These are phyloP conservation scores for Rhabdornis inornatus DNA, from an alignment of 2,113 vertebrate species.

Conservation along the genomic window DNA sequence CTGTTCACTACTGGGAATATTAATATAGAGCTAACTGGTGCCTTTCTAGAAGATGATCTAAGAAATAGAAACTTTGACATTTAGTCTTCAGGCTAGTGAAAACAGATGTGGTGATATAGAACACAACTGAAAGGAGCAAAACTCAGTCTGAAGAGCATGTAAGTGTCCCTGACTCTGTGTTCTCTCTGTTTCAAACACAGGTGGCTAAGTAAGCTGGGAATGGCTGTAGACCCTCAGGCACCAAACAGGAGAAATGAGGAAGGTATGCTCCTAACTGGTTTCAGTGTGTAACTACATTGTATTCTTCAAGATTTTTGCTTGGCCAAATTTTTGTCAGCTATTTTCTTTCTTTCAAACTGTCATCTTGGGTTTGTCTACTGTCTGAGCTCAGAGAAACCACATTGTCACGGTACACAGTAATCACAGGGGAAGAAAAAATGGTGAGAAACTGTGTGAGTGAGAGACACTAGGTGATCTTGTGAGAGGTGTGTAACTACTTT, in stretches of 20 bases:
- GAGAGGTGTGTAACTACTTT: neutral
- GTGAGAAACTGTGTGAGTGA: neutral
- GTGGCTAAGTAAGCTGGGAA: constrained; percentile 93
- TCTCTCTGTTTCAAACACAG: constrained; percentile 69
- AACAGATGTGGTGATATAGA: neutral
- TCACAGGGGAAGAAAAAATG: neutral
- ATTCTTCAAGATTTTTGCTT: neutral
- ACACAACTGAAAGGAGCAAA: neutral
- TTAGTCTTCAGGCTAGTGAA: neutral
- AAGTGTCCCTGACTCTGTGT: neutral
- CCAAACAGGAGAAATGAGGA: constrained; percentile 69
- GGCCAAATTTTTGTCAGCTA: neutral
- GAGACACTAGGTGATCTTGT: neutral
- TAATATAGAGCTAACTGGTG: neutral
- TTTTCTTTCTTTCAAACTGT: neutral
- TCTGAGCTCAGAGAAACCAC: neutral
- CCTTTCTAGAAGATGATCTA: neutral
- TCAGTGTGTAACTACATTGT: neutral
- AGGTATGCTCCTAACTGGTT: constrained; percentile 58
- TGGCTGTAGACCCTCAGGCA: constrained; percentile 82
- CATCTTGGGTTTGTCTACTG: neutral
- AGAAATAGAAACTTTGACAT: neutral
- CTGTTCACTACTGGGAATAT: neutral
- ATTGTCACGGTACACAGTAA: neutral
- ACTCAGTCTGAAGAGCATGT: neutral